Evolutionary conservation across 2,888 invertebrate species (phyloP), one percentile per base, ranked within the genome.

Genomic region (Epinotia bilunana): DNA sequence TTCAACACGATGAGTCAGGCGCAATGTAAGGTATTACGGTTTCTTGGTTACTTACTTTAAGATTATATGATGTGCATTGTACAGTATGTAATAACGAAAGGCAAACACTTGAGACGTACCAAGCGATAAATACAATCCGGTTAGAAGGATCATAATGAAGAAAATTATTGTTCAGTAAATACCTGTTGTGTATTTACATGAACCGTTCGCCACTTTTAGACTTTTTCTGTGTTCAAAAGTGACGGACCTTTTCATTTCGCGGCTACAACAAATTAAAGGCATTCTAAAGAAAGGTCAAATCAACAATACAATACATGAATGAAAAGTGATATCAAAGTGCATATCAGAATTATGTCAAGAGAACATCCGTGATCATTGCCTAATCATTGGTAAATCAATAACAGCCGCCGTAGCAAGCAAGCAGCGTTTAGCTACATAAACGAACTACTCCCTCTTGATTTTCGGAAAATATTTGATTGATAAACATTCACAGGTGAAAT

Each of bases 1-100:
- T 63, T 62, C 53, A 70, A 63, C 61, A 20, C 55, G 62, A 63
- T 72, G 71, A 72, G 43, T 72, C 71, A 72, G 63, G 20, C 46
- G 5, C 20, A 33, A 13, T 63, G 11, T 72, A 63, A 23, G 39
- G 5, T 23, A 53, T 53, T 53, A 53, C 53, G n/a, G n/a, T 53
- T n/a, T 49, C 49, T 49, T 49, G 49, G 16, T 49, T 49, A 49
- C 49, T 49, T 49, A 16, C 16, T 49, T 49, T 49, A 13, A 49
- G 49, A 53, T 16, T 49, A 49, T 3, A n/a, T 4, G 49, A 53
- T 13, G 49, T n/a, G 16, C 49, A 33, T 16, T 49, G 16, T 49
- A 49, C 16, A 13, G 49, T 49, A 49, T 12, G 0, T 39, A 9
- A 46, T n/a, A 53, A 53, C n/a, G 16, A 53, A 53, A 53, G 53